Evolutionary conservation across 1,140 invertebrate species (phyloP).

Genomic region (Cotesia typhae): DNA sequence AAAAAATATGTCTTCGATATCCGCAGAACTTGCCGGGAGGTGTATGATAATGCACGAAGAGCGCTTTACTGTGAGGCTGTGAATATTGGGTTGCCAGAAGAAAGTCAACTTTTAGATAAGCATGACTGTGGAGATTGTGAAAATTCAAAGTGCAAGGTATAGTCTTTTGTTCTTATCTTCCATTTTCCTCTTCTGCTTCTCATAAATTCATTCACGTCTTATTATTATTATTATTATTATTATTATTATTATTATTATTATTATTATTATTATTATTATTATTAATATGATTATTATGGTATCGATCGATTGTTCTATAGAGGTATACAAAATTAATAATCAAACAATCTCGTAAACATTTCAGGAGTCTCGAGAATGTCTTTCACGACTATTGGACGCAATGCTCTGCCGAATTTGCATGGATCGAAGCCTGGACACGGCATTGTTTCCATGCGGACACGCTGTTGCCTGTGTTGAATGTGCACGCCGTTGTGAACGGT

Average conservation of each 20-base stretch:
- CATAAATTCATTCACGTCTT: not conserved
- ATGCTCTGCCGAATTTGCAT: slow-evolving; percentile 86
- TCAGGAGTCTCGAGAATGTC: slow-evolving; percentile 69
- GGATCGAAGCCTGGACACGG: slow-evolving; percentile 81
- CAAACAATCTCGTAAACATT: slow-evolving; percentile 42
- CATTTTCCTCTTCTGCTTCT: not conserved
- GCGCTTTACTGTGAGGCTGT: slow-evolving; percentile 70
- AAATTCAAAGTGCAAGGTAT: slow-evolving; percentile 58
- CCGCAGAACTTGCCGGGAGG: slow-evolving; percentile 83
- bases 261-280: too few species aligned
- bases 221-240: not conserved
- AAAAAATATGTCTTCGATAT: slow-evolving; percentile 92
- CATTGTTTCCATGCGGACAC: slow-evolving; percentile 84
- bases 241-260: slow-evolving; percentile 4
- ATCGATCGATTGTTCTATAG: slow-evolving; percentile 7
- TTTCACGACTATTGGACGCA: slow-evolving; percentile 72
- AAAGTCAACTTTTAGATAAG: slow-evolving; percentile 56
- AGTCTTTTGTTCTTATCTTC: not conserved
- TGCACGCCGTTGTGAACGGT: slow-evolving; percentile 75
- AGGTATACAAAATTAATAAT: slow-evolving; percentile 18
- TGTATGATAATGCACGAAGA: slow-evolving; percentile 84
- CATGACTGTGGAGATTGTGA: slow-evolving; percentile 59
- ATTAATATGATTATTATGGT: not conserved
- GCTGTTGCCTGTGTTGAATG: slow-evolving; percentile 81
- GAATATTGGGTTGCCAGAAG: slow-evolving; percentile 57